Base-by-base conservation (phyloP, 2,888 invertebrate genomes). In the Pterobdella sp. region DNA sequence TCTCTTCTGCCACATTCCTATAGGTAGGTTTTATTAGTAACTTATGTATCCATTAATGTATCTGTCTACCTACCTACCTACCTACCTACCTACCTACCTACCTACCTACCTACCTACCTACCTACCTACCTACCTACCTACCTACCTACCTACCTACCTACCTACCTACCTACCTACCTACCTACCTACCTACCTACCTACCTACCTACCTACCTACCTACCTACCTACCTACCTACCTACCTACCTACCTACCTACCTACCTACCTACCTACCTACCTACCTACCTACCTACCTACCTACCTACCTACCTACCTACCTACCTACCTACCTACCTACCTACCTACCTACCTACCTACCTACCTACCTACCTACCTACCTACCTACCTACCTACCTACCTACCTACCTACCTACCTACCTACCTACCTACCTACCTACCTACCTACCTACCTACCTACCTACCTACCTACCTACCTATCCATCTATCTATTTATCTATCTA, bases 161-260 rank as follows among this genome's bases (percentile, higher is more conserved):
- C 67, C 67, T 66, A 32, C 67, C 67, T 66, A 32, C 67, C 67
- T 66, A 32, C 67, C 67, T 66, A 32, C 67, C 67, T 66, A 32
- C 67, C 67, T 66, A 32, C 67, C 67, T 66, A 32, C 67, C 67
- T 66, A 32, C 67, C 67, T 66, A 32, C 67, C 67, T 66, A 32
- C 67, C 67, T 66, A 32, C 67, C 67, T 66, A 32, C 67, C 67
- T 66, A 32, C 67, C 67, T 66, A 32, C 67, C 67, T 66, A 32
- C 67, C 67, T 66, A 32, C 67, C 68, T 68, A 37, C 37, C 68
- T 35, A 37, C 36, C 68, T 68, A 37, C 68, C 68, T 68, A 37
- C 68, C 68, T 68, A 37, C 68, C 68, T 68, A 37, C 68, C 68
- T 68, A 37, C 68, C 68, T 68, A 37, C 68, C 68, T 68, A 37